phyloP scores from a whole-genome alignment of 2,113 vertebrate species.

The Leptobrachium ailaonicum region DNA sequence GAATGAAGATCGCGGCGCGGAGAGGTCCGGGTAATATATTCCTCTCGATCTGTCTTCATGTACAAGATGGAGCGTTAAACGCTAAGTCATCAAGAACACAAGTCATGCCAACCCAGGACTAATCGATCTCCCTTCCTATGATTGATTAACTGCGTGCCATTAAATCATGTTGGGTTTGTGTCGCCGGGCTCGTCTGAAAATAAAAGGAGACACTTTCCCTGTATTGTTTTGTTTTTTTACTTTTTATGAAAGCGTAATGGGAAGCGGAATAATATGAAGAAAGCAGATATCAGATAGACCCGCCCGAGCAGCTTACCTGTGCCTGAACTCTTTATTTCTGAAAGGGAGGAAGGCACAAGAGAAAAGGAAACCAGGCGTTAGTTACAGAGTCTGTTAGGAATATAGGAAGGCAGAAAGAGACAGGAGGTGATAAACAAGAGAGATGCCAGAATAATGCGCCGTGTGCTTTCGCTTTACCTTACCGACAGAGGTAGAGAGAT shows the following conservation, averaged over 20 bases:
- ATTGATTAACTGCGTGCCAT: slow-evolving; percentile 56
- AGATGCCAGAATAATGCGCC: too few relatives aligned
- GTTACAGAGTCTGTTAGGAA: slow-evolving; percentile 63
- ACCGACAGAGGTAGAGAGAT: too few relatives aligned
- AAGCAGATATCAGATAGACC: slow-evolving; percentile 45
- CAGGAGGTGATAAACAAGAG: background rate
- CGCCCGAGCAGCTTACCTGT: slow-evolving; percentile 86
- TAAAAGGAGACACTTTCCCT: too few relatives aligned
- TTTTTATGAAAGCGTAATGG: background rate
- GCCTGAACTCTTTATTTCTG: slow-evolving; percentile 99
- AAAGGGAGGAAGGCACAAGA: slow-evolving; percentile 74
- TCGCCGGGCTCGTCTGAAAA: too few relatives aligned
- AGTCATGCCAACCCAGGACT: slow-evolving; percentile 44
- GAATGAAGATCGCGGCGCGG: background rate
- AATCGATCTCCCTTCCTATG: slow-evolving; percentile 54
- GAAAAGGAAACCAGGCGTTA: slow-evolving; percentile 75
- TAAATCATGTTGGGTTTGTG: slow-evolving; percentile 52
- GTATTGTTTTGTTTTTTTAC: too few relatives aligned
- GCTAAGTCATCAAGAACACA: background rate
- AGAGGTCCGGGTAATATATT: slow-evolving; percentile 1
- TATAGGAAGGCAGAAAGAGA: background rate
- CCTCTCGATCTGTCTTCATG: background rate
- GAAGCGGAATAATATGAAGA: background rate
- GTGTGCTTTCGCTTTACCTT: too few relatives aligned
- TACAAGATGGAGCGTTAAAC: background rate